phyloP scores from a whole-genome alignment of 2,113 vertebrate genomes.

The Platycercus adscitus region DNA sequence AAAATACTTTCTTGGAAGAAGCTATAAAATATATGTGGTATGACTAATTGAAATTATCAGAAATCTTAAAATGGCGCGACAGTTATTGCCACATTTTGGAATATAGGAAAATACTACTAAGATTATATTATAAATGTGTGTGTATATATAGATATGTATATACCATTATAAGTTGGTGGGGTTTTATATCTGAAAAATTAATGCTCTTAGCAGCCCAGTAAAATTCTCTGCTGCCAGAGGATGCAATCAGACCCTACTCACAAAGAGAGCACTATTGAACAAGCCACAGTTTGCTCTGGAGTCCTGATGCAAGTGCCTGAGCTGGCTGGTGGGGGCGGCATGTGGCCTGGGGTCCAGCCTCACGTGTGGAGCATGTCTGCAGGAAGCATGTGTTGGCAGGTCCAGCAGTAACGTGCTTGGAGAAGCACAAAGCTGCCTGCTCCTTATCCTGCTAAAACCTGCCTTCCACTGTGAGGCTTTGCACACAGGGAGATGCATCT shows the following conservation, averaged over 20 bases:
- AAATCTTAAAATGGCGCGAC: not conserved
- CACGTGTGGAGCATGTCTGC: rapidly evolving
- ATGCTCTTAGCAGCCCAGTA: not conserved
- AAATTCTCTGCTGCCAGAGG: not conserved
- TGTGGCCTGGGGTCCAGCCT: rapidly evolving
- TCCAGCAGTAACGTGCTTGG: not conserved
- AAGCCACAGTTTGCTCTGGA: not conserved
- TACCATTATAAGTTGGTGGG: not conserved
- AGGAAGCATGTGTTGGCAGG: not conserved
- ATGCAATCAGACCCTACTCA: not conserved
- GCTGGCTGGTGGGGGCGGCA: not conserved
- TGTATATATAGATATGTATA: no score
- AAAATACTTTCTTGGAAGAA: not conserved
- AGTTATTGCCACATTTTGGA: not conserved
- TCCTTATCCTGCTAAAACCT: not conserved
- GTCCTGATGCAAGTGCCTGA: not conserved
- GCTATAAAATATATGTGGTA: not conserved
- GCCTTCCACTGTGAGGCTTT: not conserved
- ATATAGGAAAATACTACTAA: not conserved
- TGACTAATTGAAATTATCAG: not conserved
- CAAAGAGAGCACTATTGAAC: not conserved
- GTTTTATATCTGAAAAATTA: not conserved
- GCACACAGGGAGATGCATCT: not conserved
- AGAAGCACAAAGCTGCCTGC: not conserved
- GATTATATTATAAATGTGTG: not conserved